These are phyloP conservation scores for Lordiphosa mommai DNA, from an alignment of 1,140 invertebrate species.

Conservation along the genomic window DNA sequence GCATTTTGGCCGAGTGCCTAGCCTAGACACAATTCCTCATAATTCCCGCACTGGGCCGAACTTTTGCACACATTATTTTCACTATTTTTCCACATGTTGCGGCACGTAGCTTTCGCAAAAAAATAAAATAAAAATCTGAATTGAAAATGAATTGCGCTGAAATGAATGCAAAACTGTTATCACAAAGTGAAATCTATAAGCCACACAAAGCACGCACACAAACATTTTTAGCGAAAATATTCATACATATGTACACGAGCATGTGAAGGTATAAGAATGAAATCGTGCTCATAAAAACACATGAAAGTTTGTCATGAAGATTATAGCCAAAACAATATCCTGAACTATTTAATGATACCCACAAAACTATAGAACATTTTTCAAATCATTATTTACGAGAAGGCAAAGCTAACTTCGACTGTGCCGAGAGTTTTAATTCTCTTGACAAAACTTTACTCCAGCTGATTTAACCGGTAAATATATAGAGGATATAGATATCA, in stretches of 20 bases:
- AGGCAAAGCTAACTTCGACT: too few species aligned
- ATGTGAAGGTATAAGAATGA: slow-evolving; percentile 3
- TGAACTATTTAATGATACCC: too few species aligned
- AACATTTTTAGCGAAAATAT: neutral
- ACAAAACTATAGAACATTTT: too few species aligned
- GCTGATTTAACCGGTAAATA: too few species aligned
- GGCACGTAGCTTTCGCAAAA: slow-evolving; percentile 50
- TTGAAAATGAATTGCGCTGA: slow-evolving; percentile 64
- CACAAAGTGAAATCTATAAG: slow-evolving; percentile 60
- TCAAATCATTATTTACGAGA: too few species aligned
- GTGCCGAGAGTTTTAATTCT: too few species aligned
- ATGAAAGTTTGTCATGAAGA: too few species aligned
- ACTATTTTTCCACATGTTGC: slow-evolving; percentile 44
- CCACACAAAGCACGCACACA: slow-evolving; percentile 17
- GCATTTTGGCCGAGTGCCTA: slow-evolving; percentile 64
- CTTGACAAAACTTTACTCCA: too few species aligned
- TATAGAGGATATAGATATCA: too few species aligned
- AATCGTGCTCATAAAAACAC: too few species aligned
- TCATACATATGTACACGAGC: too few species aligned
- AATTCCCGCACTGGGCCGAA: slow-evolving; percentile 46
- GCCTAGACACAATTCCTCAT: slow-evolving; percentile 69
- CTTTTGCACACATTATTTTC: neutral
- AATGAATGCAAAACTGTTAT: slow-evolving; percentile 66
- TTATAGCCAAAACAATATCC: too few species aligned
- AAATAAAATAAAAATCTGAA: slow-evolving; percentile 50